These are phyloP conservation scores for Gallinago nigripennis DNA, from an alignment of 2,797 vertebrate species.

Conservation along the genomic window DNA sequence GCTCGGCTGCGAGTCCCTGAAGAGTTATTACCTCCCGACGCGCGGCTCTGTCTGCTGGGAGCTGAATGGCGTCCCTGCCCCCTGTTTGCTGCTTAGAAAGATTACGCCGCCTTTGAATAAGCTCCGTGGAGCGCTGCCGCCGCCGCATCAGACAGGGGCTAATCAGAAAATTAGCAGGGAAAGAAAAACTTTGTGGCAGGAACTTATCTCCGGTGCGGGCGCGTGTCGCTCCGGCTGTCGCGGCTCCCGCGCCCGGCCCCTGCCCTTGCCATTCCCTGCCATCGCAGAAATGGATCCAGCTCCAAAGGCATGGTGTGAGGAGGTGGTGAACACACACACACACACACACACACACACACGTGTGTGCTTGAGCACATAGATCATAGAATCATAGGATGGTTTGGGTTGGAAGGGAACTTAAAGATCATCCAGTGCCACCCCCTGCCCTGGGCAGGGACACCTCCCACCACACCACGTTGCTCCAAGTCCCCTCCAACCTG, in stretches of 20 bases:
- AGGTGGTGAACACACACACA: background rate
- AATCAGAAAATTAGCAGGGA: slow-evolving; percentile 56
- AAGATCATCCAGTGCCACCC: no score
- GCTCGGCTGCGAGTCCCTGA: background rate
- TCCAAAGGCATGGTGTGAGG: accelerated
- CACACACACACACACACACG: accelerated
- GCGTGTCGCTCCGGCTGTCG: accelerated
- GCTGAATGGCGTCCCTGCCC: slow-evolving; percentile 25
- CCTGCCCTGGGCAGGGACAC: no score
- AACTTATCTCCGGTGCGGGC: background rate
- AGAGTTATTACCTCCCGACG: background rate
- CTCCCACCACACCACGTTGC: no score
- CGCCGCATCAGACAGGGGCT: slow-evolving; percentile 30
- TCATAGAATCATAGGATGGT: no score
- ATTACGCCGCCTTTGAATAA: slow-evolving; percentile 57
- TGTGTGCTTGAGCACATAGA: no score
- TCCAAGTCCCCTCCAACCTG: no score
- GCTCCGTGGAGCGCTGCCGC: slow-evolving; percentile 21
- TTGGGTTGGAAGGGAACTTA: no score
- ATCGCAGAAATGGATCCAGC: accelerated
- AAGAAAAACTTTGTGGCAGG: slow-evolving; percentile 44
- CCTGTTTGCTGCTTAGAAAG: slow-evolving; percentile 45
- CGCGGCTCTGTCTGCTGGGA: background rate
- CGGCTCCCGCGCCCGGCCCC: background rate
- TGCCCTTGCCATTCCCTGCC: accelerated